Evolutionary conservation across 35 echinoderm and acorn worm species (phyloP).

Genomic region (Apostichopus japonicus): DNA sequence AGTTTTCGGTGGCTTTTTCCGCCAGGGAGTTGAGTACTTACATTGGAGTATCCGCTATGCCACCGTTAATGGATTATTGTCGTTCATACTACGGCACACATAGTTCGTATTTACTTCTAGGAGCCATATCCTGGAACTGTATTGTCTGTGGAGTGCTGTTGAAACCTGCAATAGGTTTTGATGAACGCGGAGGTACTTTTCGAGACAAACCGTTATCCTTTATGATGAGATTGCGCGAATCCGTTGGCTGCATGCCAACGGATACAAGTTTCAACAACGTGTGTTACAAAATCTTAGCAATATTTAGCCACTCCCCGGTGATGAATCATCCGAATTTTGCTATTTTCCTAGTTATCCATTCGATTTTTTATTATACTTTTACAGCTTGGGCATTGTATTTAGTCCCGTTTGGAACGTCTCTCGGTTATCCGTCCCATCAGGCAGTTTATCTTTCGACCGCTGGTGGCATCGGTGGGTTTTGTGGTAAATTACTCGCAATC

Average conservation of each 20-base stretch:
- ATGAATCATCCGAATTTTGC: constrained; percentile 28
- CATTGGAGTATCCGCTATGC: constrained; percentile 30
- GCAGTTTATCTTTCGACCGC: constrained; percentile 37
- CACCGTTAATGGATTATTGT: not conserved
- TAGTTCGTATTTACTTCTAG: not conserved
- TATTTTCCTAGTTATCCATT: constrained; percentile 30
- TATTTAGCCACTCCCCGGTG: not conserved
- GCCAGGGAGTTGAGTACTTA: constrained; percentile 14
- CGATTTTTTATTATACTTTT: constrained; percentile 45
- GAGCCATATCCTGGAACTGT: constrained; percentile 43
- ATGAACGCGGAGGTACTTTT: not conserved
- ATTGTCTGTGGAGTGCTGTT: not conserved
- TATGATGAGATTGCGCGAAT: not conserved
- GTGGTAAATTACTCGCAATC: constrained; percentile 25
- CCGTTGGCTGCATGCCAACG: too few relatives aligned
- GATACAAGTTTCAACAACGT: not conserved
- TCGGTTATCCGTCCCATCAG: not conserved
- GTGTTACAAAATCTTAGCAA: not conserved
- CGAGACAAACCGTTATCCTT: not conserved
- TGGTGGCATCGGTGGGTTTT: constrained; percentile 49
- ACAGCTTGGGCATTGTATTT: constrained; percentile 51
- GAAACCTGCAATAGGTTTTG: not conserved
- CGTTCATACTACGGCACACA: constrained; percentile 4
- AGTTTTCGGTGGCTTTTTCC: constrained; percentile 38
- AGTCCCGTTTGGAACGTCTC: constrained; percentile 7